A percentile compares a stretch with the other conserved stretches of the same genome.
Conservation (phyloP, 2,888 invertebrate genomes). For the Girardia tigrina region DNA sequence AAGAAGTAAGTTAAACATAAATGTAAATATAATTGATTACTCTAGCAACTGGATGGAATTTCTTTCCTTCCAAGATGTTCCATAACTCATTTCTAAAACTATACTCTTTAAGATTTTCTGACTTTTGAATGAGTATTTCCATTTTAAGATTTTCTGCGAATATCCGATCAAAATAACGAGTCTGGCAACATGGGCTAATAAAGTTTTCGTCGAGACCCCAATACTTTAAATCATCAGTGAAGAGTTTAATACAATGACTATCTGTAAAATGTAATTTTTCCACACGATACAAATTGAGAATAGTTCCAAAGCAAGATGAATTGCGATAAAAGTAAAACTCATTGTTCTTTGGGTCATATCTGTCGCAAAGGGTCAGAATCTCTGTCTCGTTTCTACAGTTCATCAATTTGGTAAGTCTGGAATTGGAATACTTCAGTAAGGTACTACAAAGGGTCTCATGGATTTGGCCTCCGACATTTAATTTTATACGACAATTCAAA, state of each 20-base stretch:
- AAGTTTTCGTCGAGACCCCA: neutral
- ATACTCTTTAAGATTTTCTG: neutral
- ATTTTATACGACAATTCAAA: neutral
- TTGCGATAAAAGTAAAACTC: neutral
- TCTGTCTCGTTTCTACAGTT: neutral
- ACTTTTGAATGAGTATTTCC: neutral
- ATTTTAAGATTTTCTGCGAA: constrained; percentile 6
- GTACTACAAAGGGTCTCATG: neutral
- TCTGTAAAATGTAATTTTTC: neutral
- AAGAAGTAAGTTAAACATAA: too few species aligned
- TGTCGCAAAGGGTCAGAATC: neutral
- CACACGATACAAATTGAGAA: neutral
- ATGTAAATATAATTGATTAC: too few species aligned
- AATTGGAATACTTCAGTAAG: neutral
- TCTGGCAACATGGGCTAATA: neutral
- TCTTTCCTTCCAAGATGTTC: constrained; percentile 1
- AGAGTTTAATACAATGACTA: neutral
- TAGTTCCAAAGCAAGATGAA: neutral
- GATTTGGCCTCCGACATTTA: constrained; percentile 1
- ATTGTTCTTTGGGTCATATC: neutral
- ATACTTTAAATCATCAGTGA: neutral
- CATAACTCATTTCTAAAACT: constrained; percentile 6
- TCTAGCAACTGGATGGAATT: too few species aligned
- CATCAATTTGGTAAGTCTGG: neutral
- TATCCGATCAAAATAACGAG: constrained; percentile 3